Evolutionary conservation across 2,888 invertebrate species (phyloP), one percentile per base, ranked within the genome.

Genomic region (Lepas anatifera): DNA sequence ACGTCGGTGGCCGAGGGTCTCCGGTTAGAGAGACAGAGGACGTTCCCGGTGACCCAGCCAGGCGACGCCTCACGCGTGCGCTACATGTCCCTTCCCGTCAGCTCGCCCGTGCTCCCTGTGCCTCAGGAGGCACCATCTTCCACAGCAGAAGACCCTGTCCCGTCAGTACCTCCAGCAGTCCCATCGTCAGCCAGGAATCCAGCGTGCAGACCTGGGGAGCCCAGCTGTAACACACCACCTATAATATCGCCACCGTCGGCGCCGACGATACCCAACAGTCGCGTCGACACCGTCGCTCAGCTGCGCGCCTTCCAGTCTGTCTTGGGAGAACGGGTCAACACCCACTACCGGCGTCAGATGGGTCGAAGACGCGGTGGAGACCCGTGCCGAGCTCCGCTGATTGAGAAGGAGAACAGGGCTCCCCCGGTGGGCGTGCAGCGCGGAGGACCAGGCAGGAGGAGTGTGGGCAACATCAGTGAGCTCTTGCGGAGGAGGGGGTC

Each of bases 11-110:
- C 37, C 50, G 70, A 7, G 67, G 18, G 69, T 69, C n/a, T 71
- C 66, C 32, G 71, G 66, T 52, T 68, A 67, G n/a, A 71, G 43
- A 22, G 63, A 66, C 29, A 41, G 69, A 29, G 58, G 71, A 22
- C 70, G 10, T 37, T 64, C 10, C 64, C 39, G 35, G 22, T 64
- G 22, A 25, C 64, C 3, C 64, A 64, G 64, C 39, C 37, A 11
- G 58, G 58, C 58, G 58, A 58, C 32, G 58, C 58, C 32, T 58
- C 58, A 13, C 64, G 64, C 11, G 64, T 37, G n/a, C 37, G 64
- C n/a, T 64, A 64, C 39, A n/a, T 64, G 13, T 64, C 64, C n/a
- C 39, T 64, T 37, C 64, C 64, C 37, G 64, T 64, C 37, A 18
- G 16, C 32, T 4, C 29, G 13, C 29, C 29, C 32, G 25, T n/a